Evolutionary conservation across 2,888 invertebrate species (phyloP), one percentile per base, ranked within the genome.

Genomic region (Scaptomyza parva): DNA sequence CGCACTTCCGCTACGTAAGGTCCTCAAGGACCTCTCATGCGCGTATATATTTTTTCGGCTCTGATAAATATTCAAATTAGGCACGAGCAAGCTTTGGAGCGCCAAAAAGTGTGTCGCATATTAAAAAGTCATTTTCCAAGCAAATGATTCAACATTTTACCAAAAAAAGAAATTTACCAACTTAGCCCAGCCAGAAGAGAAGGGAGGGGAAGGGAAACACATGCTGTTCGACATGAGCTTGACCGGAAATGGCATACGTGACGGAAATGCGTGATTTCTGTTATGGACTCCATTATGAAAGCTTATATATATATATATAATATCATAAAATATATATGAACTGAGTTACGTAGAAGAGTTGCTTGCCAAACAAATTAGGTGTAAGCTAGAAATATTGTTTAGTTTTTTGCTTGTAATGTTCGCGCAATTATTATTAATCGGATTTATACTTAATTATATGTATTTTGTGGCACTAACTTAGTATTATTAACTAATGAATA

Each of bases 61-160:
- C 59, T 83, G 76, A 83, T 79, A 73, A 86, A 70, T 84, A 84
- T 86, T 80, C 86, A 76, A 81, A 86, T 76, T 67, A 70, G 70
- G 43, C 51, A 11, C 30, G 30, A 22, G 44, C 35, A 51, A 54
- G 51, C 53, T 20, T 52, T 37, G 28, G 28, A 60, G 45, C 59
- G 30, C 53, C 44, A 69, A 44, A 72, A 76, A 76, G 61, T 84
- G 79, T 89, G 88, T 81, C 77, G 75, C 76, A 86, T 90, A 89
- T 89, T 89, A 89, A 89, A 89, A 89, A 90, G 88, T 84, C 79
- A 90, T 89, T 89, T 89, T 78, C 86, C 67, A 66, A 78, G 78
- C 82, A 82, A 85, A 87, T 77, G 78, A 77, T 80, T 88, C 77
- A 82, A 74, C 86, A 77, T 79, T 82, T 88, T 70, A 30, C 54